Evolutionary conservation across 2,888 invertebrate species (phyloP), one percentile per base, ranked within the genome.

Genomic region (Coronaproctus castanopsis): DNA sequence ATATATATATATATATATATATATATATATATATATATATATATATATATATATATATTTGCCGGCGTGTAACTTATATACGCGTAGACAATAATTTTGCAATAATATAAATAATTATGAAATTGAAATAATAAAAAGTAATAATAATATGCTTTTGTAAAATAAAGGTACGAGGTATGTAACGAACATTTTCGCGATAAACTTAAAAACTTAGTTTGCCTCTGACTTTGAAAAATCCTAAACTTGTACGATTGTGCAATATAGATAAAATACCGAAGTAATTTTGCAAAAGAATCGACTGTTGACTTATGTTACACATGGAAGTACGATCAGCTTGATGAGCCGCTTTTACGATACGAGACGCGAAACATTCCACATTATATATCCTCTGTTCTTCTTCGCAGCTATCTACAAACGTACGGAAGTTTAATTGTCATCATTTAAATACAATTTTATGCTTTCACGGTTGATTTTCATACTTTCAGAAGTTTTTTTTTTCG

Each of bases 201-300:
- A n/a, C n/a, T 76, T 81, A 86, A 70, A 86, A 87, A 71, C 88
- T 87, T 69, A 89, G 81, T 71, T 85, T 86, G 65, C 88, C 87
- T 65, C 89, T 77, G 62, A 87, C 85, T 74, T 87, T 86, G 73
- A 87, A 88, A 74, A 87, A 90, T 1, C 90, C 90, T 70, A 90
- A 76, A 64, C 81, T 78, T 65, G 85, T 83, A 67, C 86, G 83
- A 72, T 90, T 90, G 69, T 87, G 85, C 3, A 90, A 77, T 52
- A 88, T 71, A 2, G 88, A 86, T 10, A 84, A 80, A 51, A 89
- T 72, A 3, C 87, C 86, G 18, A 86, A 76, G 68, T 89, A 90
- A 70, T 84, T 86, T 69, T 87, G 83, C 64, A 89, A 79, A 14
- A 85, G 73, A 59, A 90, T 85, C 2, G 83, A 78, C 10, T 79